Evolutionary conservation across 2,797 vertebrate species (phyloP).

Genomic region (Liasis olivaceus): DNA sequence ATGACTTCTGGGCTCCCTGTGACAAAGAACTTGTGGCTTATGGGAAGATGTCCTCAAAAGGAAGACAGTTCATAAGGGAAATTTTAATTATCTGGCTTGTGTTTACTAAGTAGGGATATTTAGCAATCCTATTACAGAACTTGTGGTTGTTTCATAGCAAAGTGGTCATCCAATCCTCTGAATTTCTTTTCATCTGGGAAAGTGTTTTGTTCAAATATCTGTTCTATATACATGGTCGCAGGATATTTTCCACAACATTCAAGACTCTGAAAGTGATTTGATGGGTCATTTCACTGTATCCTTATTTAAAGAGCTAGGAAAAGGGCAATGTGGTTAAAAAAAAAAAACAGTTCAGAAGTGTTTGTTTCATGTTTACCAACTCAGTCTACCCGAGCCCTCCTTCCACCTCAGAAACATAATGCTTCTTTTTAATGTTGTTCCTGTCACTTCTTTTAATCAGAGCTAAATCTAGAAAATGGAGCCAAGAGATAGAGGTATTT

Average conservation of each 20-base stretch:
- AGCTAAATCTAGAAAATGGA: conserved; percentile 15
- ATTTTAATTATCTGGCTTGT: background rate
- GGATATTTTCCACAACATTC: background rate
- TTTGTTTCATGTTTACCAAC: background rate
- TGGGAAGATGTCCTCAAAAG: background rate
- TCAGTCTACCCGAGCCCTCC: background rate
- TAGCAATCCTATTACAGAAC: background rate
- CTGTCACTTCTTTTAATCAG: conserved; percentile 21
- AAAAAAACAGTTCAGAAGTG: background rate
- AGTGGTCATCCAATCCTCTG: background rate
- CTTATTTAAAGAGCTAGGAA: conserved; percentile 14
- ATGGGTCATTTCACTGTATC: background rate
- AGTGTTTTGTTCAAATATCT: background rate
- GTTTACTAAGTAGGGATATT: background rate
- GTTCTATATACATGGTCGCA: background rate
- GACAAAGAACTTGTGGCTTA: background rate
- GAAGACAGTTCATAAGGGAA: background rate
- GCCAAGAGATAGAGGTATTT: conserved; percentile 21
- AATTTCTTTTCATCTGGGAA: background rate
- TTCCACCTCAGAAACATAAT: background rate
- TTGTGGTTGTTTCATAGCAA: background rate
- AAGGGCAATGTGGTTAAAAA: background rate
- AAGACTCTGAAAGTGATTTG: background rate
- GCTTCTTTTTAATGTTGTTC: background rate
- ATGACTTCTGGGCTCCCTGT: background rate